A percentile compares a stretch with the other conserved stretches of the same genome.
Conservation (phyloP, 2,113 vertebrate genomes). For the Marmota flaviventris region DNA sequence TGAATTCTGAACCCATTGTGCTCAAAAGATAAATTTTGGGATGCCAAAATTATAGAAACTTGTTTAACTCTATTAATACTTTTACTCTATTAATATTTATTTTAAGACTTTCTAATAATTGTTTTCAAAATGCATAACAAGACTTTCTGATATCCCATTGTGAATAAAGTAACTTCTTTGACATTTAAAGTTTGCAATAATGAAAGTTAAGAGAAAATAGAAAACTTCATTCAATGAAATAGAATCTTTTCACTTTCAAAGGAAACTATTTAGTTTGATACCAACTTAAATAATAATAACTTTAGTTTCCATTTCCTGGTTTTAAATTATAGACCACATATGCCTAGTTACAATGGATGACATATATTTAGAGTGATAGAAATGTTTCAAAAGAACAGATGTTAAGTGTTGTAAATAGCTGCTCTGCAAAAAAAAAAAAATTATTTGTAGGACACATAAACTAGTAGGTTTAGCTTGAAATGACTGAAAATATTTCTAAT, state of each 20-base stretch:
- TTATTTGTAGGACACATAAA: not conserved
- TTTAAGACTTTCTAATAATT: not conserved
- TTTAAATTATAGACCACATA: slow-evolving; percentile 57
- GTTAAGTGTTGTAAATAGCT: not conserved
- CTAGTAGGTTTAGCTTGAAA: slow-evolving; percentile 58
- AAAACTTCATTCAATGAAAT: not conserved
- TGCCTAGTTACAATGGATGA: not conserved
- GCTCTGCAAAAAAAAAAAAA: not conserved
- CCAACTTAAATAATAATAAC: slow-evolving; percentile 51
- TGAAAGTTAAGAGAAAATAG: slow-evolving; percentile 15
- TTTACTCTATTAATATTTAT: slow-evolving; percentile 7
- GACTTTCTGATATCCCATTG: not conserved
- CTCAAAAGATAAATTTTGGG: not conserved
- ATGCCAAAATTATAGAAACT: not conserved
- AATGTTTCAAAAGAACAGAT: slow-evolving; percentile 4
- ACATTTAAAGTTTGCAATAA: slow-evolving; percentile 14
- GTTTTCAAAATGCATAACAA: not conserved
- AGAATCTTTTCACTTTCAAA: slow-evolving; percentile 49
- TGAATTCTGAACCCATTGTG: not conserved
- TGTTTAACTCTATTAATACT: not conserved
- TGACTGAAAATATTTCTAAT: slow-evolving; percentile 47
- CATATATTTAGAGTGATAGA: not conserved
- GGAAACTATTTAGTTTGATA: not conserved
- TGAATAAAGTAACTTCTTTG: slow-evolving; percentile 1
- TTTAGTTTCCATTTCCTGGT: not conserved